phyloP scores from a whole-genome alignment of 1,140 invertebrate species.

The Orchestia grillus region DNA sequence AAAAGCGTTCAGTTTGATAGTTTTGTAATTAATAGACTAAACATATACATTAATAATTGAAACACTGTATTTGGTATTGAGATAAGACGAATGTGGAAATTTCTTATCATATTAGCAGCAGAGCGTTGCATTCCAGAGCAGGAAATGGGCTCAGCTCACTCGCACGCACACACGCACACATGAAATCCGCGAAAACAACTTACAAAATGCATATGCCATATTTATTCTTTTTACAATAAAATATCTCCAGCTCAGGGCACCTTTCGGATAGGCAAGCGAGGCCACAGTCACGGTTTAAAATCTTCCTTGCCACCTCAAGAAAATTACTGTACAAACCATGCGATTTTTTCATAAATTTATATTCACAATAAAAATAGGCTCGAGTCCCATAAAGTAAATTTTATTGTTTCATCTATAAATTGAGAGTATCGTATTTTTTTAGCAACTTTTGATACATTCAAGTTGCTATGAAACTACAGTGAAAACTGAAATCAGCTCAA shows the following conservation, averaged over 20 bases:
- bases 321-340: background rate
- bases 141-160: background rate
- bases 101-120: background rate
- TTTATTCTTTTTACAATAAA: background rate
- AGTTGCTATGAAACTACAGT: background rate
- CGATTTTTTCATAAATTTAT: background rate
- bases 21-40: constrained; percentile 29
- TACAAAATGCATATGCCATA: background rate
- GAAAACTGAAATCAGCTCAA: background rate
- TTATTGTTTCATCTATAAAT: background rate
- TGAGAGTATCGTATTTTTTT: background rate
- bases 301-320: background rate
- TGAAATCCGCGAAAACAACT: background rate
- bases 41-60: constrained; percentile 34
- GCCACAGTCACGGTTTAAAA: background rate
- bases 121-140: background rate
- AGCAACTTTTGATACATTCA: background rate
- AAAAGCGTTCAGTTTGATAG: background rate
- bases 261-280: background rate
- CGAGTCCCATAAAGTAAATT: background rate
- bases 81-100: background rate
- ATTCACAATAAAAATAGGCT: background rate
- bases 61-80: constrained; percentile 26
- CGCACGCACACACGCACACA: background rate
- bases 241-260: background rate